Conservation (phyloP, 1,140 invertebrate species). For the Gryllus bimaculatus region DNA sequence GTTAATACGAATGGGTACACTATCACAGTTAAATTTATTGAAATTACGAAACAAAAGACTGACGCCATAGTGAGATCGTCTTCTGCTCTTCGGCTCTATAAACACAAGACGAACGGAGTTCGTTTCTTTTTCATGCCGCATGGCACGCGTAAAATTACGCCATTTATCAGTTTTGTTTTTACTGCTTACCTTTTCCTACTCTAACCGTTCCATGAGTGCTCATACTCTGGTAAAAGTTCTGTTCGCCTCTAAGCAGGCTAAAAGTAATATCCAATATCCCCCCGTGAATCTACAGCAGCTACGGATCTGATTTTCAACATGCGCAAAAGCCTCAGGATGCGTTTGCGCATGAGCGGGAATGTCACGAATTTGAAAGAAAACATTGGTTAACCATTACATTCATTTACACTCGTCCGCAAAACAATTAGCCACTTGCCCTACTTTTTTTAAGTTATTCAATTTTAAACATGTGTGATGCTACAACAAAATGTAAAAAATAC, state of each 20-base stretch:
- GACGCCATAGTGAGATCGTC: constrained; percentile 16
- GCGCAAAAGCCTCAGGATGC: not conserved
- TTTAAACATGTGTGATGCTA: too few species aligned
- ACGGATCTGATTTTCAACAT: not conserved
- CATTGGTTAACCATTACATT: too few species aligned
- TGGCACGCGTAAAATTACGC: not conserved
- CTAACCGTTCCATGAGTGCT: not conserved
- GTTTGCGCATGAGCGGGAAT: not conserved
- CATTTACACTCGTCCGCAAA: too few species aligned
- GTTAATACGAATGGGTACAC: not conserved
- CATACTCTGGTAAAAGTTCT: not conserved
- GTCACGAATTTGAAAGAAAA: not conserved
- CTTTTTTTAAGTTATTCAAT: too few species aligned
- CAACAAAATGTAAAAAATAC: too few species aligned
- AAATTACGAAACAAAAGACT: constrained; percentile 16
- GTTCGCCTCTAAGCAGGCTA: not conserved
- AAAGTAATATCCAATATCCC: not conserved
- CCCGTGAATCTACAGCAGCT: not conserved
- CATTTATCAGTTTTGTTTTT: not conserved
- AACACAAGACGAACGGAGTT: constrained; percentile 16
- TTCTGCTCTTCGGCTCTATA: constrained; percentile 13
- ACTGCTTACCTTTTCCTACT: not conserved
- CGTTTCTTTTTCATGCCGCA: not conserved
- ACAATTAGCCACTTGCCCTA: too few species aligned
- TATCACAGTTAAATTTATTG: constrained; percentile 12